Conservation (phyloP, 2,113 vertebrate species). For the Plecturocebus donacophilus region DNA sequence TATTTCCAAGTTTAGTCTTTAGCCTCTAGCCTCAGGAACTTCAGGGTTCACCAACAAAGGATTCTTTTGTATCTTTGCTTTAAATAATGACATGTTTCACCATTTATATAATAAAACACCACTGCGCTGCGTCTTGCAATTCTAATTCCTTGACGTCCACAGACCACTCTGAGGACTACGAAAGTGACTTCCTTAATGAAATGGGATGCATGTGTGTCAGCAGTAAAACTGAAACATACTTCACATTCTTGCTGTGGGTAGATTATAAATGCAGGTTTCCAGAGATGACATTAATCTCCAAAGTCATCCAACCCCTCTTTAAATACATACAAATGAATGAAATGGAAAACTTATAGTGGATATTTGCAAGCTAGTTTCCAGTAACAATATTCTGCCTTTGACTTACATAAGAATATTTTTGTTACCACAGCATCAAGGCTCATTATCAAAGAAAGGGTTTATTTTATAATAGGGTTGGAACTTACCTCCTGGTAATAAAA, state of each 20-base stretch:
- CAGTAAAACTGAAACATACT: not conserved
- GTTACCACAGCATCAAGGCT: not conserved
- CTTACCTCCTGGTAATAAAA: conserved; percentile 98
- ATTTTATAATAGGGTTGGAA: conserved; percentile 53
- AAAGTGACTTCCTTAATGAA: not conserved
- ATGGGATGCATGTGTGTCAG: not conserved
- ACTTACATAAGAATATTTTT: not conserved
- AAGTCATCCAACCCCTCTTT: not conserved
- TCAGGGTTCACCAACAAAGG: not conserved
- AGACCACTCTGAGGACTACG: not conserved
- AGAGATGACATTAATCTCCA: not conserved
- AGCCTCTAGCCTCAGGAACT: not conserved
- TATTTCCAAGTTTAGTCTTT: not conserved
- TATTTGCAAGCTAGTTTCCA: conserved; percentile 35
- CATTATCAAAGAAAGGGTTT: not conserved
- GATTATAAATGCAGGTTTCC: not conserved
- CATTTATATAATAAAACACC: not conserved
- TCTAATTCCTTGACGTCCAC: not conserved
- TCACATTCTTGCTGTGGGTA: not conserved
- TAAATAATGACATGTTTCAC: not conserved
- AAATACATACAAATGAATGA: not conserved
- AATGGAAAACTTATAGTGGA: not conserved
- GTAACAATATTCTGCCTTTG: not conserved
- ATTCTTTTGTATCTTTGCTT: not conserved
- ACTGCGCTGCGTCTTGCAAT: not conserved